phyloP scores from a whole-genome alignment of 2,888 invertebrate species.

The Idaea biselata region DNA sequence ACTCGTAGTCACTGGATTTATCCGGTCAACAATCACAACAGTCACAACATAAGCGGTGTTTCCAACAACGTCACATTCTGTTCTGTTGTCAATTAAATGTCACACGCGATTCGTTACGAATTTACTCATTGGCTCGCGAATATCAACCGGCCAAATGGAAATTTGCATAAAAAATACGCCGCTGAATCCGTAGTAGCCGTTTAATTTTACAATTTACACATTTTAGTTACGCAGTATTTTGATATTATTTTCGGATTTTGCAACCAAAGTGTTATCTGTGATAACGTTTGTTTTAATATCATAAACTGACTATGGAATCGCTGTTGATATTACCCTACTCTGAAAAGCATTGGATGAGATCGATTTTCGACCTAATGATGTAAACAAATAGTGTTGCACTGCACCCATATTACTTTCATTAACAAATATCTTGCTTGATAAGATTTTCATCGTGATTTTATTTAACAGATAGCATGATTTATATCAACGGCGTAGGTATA shows the following conservation, averaged over 20 bases:
- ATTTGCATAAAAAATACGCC: constrained; percentile 71
- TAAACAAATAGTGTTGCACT: no score
- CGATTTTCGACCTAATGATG: background rate
- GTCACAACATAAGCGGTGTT: constrained; percentile 48
- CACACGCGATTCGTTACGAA: constrained; percentile 69
- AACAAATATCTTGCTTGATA: no score
- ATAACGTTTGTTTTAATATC: background rate
- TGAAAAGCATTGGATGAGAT: background rate
- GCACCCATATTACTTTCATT: no score
- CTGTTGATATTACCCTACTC: background rate
- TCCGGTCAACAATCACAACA: constrained; percentile 19
- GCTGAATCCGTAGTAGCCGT: constrained; percentile 7
- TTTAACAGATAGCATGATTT: no score
- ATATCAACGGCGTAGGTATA: no score
- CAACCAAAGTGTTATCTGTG: background rate
- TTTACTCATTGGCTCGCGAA: constrained; percentile 67
- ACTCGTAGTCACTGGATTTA: constrained; percentile 33
- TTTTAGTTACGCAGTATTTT: constrained; percentile 7
- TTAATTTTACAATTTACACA: constrained; percentile 3
- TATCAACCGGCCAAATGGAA: constrained; percentile 68
- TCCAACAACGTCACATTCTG: constrained; percentile 65
- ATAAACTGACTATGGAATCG: background rate
- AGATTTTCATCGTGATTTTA: no score
- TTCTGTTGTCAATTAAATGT: constrained; percentile 76
- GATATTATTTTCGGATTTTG: constrained; percentile 4